phyloP scores from a whole-genome alignment of 1,140 invertebrate species.

The Cotesia chilonis region DNA sequence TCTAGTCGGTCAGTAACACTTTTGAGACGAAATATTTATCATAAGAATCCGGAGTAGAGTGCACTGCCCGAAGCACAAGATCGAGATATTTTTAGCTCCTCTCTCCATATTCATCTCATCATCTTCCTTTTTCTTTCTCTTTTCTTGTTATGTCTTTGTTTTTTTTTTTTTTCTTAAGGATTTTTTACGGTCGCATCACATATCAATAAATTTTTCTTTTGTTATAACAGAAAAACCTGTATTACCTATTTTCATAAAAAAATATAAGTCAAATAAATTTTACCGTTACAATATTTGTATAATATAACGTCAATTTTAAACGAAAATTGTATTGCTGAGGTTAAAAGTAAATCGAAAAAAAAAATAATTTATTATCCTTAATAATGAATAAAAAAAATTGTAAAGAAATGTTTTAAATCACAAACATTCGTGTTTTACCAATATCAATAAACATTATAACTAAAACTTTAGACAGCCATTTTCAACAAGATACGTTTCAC shows the following conservation, averaged over 20 bases:
- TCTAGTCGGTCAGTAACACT: conserved; percentile 24
- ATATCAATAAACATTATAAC: no score
- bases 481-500: no score
- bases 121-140: conserved; percentile 21
- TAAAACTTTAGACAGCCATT: no score
- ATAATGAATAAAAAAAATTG: no score
- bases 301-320: no score
- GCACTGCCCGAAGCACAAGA: conserved; percentile 24
- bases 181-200: conserved; percentile 18
- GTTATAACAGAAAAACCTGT: not conserved
- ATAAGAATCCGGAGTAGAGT: conserved; percentile 24
- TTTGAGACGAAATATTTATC: conserved; percentile 33
- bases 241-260: not conserved
- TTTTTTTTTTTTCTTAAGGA: conserved; percentile 26
- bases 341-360: no score
- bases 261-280: not conserved
- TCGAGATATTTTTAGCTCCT: conserved; percentile 40
- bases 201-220: conserved; percentile 7
- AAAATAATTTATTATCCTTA: no score
- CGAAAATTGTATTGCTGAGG: no score
- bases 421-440: no score
- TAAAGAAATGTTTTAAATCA: no score
- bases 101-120: conserved; percentile 28
- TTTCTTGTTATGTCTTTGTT: conserved; percentile 5
- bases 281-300: no score